Evolutionary conservation across 92 coral and sea anemone genomes (phyloP).

Genomic region (Phenganax subtilis): DNA sequence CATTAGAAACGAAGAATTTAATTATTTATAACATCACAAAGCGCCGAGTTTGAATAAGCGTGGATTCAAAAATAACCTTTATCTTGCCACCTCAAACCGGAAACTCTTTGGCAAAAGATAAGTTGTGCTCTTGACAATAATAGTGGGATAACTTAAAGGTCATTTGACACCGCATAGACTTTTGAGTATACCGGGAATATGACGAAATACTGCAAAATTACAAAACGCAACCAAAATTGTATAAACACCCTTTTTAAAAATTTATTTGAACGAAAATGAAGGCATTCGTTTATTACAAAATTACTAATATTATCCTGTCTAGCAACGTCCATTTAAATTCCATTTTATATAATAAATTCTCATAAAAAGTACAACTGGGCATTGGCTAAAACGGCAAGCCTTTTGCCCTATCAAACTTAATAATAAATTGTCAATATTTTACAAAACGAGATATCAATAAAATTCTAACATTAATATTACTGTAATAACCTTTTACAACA

Average conservation of each 20-base stretch:
- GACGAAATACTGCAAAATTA: neutral
- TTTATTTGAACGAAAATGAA: conserved; percentile 29
- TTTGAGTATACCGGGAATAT: neutral
- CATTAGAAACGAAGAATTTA: neutral
- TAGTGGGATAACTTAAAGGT: neutral
- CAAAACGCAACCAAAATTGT: neutral
- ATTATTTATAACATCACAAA: neutral
- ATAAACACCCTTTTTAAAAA: conserved; percentile 17
- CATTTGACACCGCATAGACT: conserved; percentile 18
- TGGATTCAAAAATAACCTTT: conserved; percentile 1
- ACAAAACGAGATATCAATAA: conserved; percentile 31
- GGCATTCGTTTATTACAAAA: conserved; percentile 6
- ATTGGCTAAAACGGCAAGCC: neutral
- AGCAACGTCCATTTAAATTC: conserved; percentile 26
- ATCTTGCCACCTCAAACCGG: neutral
- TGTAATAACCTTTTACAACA: conserved; percentile 36
- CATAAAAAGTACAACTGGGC: conserved; percentile 35
- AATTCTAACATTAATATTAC: conserved; percentile 39
- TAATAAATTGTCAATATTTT: conserved; percentile 24
- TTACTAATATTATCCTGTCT: neutral
- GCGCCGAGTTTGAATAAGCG: neutral
- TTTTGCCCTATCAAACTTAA: neutral
- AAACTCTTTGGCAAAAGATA: conserved; percentile 23
- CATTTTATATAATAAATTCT: conserved; percentile 17
- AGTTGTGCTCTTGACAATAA: conserved; percentile 10